Evolutionary conservation across 2,113 vertebrate species (phyloP).

Genomic region (Chloebia gouldiae): DNA sequence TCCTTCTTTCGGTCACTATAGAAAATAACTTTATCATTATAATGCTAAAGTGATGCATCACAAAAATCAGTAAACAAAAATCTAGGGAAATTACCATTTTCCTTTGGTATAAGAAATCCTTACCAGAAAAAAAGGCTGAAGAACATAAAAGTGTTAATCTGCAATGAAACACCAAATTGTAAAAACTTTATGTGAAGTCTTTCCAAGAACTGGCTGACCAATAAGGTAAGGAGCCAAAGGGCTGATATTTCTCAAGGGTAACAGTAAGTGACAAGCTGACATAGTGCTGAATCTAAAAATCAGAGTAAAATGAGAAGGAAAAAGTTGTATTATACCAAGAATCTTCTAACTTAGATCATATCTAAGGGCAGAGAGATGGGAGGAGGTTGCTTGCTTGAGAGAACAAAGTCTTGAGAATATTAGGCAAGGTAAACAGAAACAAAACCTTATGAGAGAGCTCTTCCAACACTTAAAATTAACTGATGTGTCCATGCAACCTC

Average conservation of each 20-base stretch:
- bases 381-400: rapidly evolving
- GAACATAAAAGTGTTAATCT: neutral
- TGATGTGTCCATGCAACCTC: neutral
- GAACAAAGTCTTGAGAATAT: neutral
- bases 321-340: neutral
- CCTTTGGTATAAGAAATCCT: neutral
- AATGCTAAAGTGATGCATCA: neutral
- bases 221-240: neutral
- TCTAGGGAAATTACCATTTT: neutral
- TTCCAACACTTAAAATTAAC: neutral
- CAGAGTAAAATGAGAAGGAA: neutral
- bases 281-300: neutral
- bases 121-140: neutral
- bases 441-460: neutral
- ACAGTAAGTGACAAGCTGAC: neutral
- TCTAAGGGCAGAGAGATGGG: neutral
- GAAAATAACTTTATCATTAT: neutral
- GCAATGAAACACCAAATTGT: neutral
- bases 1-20: neutral
- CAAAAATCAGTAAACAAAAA: neutral
- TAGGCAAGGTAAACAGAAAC: neutral
- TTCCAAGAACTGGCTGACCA: neutral
- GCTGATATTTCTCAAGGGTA: neutral
- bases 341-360: neutral
- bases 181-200: neutral